Base-by-base conservation (phyloP, 2,888 invertebrate genomes). In the Drosophila maculinotata region DNA sequence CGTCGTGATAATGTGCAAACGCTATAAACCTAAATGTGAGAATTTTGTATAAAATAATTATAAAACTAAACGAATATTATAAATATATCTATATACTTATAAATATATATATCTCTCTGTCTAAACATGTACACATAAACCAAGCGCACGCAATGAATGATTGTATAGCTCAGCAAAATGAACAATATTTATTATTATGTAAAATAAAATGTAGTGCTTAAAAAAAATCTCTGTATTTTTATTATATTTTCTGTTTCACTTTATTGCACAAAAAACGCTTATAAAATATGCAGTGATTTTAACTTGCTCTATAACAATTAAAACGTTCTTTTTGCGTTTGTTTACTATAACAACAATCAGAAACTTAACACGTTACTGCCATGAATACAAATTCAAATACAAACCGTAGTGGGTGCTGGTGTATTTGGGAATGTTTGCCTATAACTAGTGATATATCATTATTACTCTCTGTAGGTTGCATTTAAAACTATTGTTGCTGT, bases 121-220 rank as follows among this genome's bases (percentile, higher is more conserved):
- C 10, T 56, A 8, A 42, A 49, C 17, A 41, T 31, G 26, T 35
- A 12, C 41, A 36, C 20, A 20, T 20, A 45, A 71, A 58, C 35
- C 42, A 58, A 59, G 59, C 59, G 49, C 52, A 70, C 57, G 69
- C 42, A 70, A 71, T 56, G 14, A 52, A 56, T 51, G 71, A 72
- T 60, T 68, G 68, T 70, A 75, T 69, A 76, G 51, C 65, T 64
- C 83, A 82, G 86, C 82, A 67, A 70, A 76, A 83, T 80, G 80
- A 83, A 83, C 83, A 83, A 83, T 80, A 78, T 82, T 79, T 85
- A 88, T 87, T 89, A 80, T 86, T 79, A 85, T 84, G 71, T 76
- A 72, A 63, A 71, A 74, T 75, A 70, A 74, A 74, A 54, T 67
- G 49, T 73, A 76, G 76, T 57, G 59, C 54, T 44, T 76, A 67